Evolutionary conservation across 2,888 invertebrate genomes (phyloP).

Genomic region (Amorpha juglandis): DNA sequence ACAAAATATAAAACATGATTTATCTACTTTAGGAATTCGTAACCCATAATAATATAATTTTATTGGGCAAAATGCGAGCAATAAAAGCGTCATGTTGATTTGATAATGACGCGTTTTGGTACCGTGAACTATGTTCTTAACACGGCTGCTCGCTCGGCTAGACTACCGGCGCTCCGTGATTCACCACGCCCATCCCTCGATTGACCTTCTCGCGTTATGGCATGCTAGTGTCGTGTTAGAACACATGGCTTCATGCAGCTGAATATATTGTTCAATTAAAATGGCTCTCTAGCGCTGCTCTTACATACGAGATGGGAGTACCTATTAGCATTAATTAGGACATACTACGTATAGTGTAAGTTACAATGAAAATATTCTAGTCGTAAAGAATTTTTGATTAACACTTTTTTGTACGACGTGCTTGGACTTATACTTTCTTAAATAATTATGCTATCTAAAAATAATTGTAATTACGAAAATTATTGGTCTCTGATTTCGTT

Average conservation of each 20-base stretch:
- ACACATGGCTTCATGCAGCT: constrained; percentile 25
- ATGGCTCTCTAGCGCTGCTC: constrained; percentile 10
- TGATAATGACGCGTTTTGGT: constrained; percentile 28
- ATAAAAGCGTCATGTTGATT: constrained; percentile 27
- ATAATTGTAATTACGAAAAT: too few relatives aligned
- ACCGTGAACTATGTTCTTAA: constrained; percentile 29
- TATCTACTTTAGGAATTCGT: neutral
- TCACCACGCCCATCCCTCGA: constrained; percentile 42
- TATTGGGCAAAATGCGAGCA: constrained; percentile 17
- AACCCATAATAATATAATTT: constrained; percentile 12
- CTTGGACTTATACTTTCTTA: neutral
- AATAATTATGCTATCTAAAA: too few relatives aligned
- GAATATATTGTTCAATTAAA: constrained; percentile 18
- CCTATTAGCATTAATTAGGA: constrained; percentile 13
- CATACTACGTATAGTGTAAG: neutral
- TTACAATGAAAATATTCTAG: constrained; percentile 2
- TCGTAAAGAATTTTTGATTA: constrained; percentile 2
- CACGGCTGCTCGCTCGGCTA: constrained; percentile 27
- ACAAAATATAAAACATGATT: neutral
- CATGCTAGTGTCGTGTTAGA: constrained; percentile 38
- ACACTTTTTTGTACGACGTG: neutral
- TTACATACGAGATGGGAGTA: constrained; percentile 9
- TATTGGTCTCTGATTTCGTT: too few relatives aligned
- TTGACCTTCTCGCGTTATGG: constrained; percentile 43
- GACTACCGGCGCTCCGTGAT: constrained; percentile 48